Percentiles rank a stretch among this genome's conserved stretches.
These are phyloP conservation scores for Cremastinae sp. DNA, from an alignment of 2,888 invertebrate species.

Conservation along the genomic window DNA sequence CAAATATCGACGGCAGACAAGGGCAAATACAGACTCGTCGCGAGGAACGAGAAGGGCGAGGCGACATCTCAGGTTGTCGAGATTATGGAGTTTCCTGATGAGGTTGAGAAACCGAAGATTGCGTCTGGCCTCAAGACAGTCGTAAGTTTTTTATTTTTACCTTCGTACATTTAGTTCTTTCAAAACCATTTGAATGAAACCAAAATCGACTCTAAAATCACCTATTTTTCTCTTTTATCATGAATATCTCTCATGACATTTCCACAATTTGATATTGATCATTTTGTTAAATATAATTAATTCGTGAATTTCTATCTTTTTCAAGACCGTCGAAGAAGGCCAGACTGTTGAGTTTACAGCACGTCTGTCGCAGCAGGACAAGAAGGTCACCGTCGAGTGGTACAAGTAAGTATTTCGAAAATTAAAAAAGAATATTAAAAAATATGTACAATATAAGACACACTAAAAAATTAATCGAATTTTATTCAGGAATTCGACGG, in stretches of 20 bases:
- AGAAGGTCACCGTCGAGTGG: slow-evolving; percentile 92
- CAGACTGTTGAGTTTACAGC: slow-evolving; percentile 90
- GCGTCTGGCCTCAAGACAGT: slow-evolving; percentile 88
- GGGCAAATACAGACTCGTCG: slow-evolving; percentile 94
- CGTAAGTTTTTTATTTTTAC: slow-evolving; percentile 83
- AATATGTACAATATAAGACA: too few species aligned
- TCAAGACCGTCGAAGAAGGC: slow-evolving; percentile 85
- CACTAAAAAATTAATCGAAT: background rate
- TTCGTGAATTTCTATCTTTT: background rate
- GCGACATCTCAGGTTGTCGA: slow-evolving; percentile 94
- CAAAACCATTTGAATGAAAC: too few species aligned
- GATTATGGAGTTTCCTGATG: slow-evolving; percentile 90
- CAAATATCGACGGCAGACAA: slow-evolving; percentile 91
- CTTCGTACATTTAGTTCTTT: background rate
- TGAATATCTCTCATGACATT: too few species aligned
- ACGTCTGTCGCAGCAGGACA: slow-evolving; percentile 88
- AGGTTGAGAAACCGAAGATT: slow-evolving; percentile 91
- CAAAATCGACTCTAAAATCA: background rate
- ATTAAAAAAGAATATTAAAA: too few species aligned
- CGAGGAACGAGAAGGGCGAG: slow-evolving; percentile 96
- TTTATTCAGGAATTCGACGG: slow-evolving; percentile 81
- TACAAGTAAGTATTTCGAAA: slow-evolving; percentile 85
- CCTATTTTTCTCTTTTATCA: slow-evolving; percentile 31
- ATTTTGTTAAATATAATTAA: background rate
- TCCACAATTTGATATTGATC: background rate